These are phyloP conservation scores for Pseudomyrmex cubaensis DNA, from an alignment of 1,140 invertebrate genomes.

Conservation along the genomic window DNA sequence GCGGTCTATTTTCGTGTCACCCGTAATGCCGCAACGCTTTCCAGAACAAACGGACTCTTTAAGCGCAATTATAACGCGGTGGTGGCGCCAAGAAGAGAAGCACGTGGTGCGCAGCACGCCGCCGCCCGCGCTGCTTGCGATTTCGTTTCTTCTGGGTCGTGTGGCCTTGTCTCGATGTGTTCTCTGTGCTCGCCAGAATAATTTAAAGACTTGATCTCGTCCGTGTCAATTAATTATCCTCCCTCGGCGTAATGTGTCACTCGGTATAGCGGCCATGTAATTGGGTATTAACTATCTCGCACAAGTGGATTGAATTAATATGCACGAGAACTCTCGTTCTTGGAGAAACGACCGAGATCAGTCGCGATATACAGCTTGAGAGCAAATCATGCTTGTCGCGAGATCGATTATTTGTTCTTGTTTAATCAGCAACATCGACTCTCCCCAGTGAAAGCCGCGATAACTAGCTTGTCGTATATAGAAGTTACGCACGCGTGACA, in stretches of 20 bases:
- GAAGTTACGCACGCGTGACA: neutral
- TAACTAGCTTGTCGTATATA: neutral
- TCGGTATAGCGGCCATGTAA: conserved; percentile 67
- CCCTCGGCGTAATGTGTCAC: conserved; percentile 49
- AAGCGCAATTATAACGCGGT: conserved; percentile 64
- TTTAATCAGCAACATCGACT: conserved; percentile 9
- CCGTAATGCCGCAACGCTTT: conserved; percentile 59
- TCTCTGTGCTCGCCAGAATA: conserved; percentile 21
- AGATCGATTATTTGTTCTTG: conserved; percentile 6
- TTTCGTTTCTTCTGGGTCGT: neutral
- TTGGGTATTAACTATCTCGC: conserved; percentile 65
- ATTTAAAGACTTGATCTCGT: conserved; percentile 65
- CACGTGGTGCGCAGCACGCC: neutral
- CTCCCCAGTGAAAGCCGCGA: neutral
- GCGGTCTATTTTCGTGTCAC: conserved; percentile 34
- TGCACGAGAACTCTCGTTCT: conserved; percentile 36
- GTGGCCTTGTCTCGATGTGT: conserved; percentile 42
- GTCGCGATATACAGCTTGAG: neutral
- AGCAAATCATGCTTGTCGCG: conserved; percentile 3
- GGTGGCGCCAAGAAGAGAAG: conserved; percentile 33
- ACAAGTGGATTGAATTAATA: conserved; percentile 73
- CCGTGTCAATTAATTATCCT: conserved; percentile 67
- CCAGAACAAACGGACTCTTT: conserved; percentile 64
- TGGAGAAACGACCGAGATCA: conserved; percentile 33
- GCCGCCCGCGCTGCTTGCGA: conserved; percentile 21